These are phyloP conservation scores for Amphibalanus amphitrite DNA, from an alignment of 1,140 invertebrate genomes.

Conservation along the genomic window DNA sequence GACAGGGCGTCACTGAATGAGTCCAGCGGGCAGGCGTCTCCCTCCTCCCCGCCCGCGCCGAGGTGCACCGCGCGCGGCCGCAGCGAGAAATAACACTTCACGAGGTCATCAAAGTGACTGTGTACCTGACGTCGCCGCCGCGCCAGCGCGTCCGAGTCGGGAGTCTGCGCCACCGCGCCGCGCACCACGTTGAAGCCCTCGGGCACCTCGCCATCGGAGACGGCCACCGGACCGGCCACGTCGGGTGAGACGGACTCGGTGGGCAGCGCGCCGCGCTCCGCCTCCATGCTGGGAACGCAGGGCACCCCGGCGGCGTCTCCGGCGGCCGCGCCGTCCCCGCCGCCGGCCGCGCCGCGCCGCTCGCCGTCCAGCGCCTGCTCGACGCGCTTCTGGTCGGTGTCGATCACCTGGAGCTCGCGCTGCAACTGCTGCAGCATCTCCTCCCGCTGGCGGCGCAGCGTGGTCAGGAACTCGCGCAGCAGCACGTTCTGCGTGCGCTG, in stretches of 20 bases:
- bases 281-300: slow-evolving; percentile 14
- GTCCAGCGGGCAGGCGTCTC: slow-evolving; percentile 29
- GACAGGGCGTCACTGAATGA: slow-evolving; percentile 70
- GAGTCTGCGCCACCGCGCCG: too few species aligned
- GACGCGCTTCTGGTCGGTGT: slow-evolving; percentile 58
- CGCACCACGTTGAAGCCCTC: slow-evolving; percentile 13
- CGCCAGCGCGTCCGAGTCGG: too few species aligned
- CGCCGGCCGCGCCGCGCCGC: too few species aligned
- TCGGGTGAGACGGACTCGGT: slow-evolving; percentile 3
- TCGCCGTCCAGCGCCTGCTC: slow-evolving; percentile 48
- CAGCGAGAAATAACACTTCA: slow-evolving; percentile 64
- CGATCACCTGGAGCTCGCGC: slow-evolving; percentile 55
- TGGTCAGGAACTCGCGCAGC: slow-evolving; percentile 64
- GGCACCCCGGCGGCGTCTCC: slow-evolving; percentile 10
- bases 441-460: slow-evolving; percentile 54
- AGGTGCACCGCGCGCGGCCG: slow-evolving; percentile 52
- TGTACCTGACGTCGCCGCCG: slow-evolving; percentile 34
- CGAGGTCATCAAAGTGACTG: slow-evolving; percentile 77
- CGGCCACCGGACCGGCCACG: too few species aligned
- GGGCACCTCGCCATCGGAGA: slow-evolving; percentile 7
- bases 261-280: slow-evolving; percentile 6
- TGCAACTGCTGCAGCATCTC: slow-evolving; percentile 46
- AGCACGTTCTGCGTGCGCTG: slow-evolving; percentile 57
- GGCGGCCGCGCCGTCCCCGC: slow-evolving; percentile 26
- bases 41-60: slow-evolving; percentile 23